phyloP scores from a whole-genome alignment of 92 coral and sea anemone genomes.

The Diadumene lineata region DNA sequence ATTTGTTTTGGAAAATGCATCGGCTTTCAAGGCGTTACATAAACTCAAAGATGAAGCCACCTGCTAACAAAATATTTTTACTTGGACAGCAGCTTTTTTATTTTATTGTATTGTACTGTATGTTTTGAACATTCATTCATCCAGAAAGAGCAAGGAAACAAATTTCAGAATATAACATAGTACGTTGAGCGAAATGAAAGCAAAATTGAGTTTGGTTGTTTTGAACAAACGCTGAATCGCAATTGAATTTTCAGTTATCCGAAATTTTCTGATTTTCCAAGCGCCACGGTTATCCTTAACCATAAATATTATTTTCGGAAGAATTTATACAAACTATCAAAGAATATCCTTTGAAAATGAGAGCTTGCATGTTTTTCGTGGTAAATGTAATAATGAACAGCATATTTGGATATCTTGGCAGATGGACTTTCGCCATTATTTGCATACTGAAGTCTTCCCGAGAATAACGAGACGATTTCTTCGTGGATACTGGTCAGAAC shows the following conservation, averaged over 20 bases:
- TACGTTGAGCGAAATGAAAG: neutral
- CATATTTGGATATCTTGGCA: neutral
- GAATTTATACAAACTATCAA: no score
- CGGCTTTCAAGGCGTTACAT: constrained; percentile 5
- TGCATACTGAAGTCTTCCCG: neutral
- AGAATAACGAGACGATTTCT: neutral
- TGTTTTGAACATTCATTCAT: neutral
- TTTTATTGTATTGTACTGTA: neutral
- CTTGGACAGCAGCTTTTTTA: neutral
- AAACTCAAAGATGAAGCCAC: neutral
- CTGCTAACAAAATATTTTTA: constrained; percentile 7
- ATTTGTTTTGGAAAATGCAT: no score
- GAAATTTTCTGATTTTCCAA: neutral
- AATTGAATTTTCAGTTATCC: neutral
- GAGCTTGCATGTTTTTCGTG: neutral
- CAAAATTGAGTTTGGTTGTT: neutral
- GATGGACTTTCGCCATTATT: neutral
- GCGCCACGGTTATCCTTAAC: neutral
- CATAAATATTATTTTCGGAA: neutral
- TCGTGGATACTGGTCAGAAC: neutral
- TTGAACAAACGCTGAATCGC: neutral
- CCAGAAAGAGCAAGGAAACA: neutral
- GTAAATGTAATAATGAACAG: neutral
- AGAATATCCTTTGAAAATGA: no score
- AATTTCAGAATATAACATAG: neutral